Conservation (phyloP, 1,140 invertebrate species). For the Physella acuta region DNA sequence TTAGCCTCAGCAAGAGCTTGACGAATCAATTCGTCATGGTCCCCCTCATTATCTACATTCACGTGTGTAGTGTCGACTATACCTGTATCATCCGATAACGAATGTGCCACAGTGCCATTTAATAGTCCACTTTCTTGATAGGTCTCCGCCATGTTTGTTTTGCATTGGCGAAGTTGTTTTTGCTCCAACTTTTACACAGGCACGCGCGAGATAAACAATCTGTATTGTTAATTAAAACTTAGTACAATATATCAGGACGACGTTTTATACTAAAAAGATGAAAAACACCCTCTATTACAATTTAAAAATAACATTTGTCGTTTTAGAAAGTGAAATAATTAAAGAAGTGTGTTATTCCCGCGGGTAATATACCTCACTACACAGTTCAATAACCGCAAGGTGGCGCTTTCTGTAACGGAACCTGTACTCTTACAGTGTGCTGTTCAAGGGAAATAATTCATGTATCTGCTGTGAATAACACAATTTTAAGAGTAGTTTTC, state of each 20-base stretch:
- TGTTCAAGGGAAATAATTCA: too few relatives aligned
- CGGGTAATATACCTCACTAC: conserved; percentile 25
- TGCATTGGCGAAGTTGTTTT: conserved; percentile 18
- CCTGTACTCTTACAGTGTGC: too few relatives aligned
- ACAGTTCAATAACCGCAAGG: conserved; percentile 22
- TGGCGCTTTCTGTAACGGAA: conserved; percentile 24
- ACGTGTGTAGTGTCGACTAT: conserved; percentile 29
- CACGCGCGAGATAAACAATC: too few relatives aligned
- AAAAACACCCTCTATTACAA: not conserved
- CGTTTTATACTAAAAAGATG: not conserved
- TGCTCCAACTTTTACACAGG: conserved; percentile 1
- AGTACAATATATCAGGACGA: not conserved
- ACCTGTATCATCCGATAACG: conserved; percentile 27
- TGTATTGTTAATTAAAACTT: not conserved
- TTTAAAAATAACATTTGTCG: not conserved
- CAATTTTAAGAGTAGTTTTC: too few relatives aligned
- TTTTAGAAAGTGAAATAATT: not conserved
- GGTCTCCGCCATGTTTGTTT: conserved; percentile 52
- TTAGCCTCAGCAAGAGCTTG: conserved; percentile 57
- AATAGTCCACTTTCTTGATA: conserved; percentile 37
- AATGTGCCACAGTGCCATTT: conserved; percentile 37
- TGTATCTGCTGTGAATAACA: too few relatives aligned
- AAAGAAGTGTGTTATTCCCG: conserved; percentile 19
- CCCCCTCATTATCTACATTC: conserved; percentile 22
- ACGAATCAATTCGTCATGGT: conserved; percentile 58